Conservation (phyloP, 2,797 vertebrate species). For the Sebastes taczanowskii region DNA sequence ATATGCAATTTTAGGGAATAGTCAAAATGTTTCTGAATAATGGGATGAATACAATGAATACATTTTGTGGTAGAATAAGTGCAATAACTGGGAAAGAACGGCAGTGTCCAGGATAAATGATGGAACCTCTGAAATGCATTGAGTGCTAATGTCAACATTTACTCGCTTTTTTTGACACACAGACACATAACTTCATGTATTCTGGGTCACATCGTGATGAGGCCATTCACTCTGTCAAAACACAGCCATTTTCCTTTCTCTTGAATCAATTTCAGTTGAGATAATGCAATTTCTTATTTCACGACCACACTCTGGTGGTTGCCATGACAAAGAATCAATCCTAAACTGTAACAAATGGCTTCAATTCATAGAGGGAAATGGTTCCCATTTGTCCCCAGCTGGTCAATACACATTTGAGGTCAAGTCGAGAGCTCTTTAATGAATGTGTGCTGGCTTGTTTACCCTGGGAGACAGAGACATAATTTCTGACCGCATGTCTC, state of each 20-base stretch:
- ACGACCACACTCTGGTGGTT: slow-evolving; percentile 64
- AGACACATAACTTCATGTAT: slow-evolving; percentile 4
- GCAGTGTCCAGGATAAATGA: not conserved
- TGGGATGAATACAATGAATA: not conserved
- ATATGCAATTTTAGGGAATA: not conserved
- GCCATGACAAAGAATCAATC: slow-evolving; percentile 79
- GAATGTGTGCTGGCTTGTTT: slow-evolving; percentile 78
- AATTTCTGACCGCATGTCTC: slow-evolving; percentile 64
- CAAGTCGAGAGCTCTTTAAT: slow-evolving; percentile 73
- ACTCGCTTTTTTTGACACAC: not conserved
- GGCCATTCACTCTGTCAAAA: slow-evolving; percentile 57
- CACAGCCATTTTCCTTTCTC: slow-evolving; percentile 29
- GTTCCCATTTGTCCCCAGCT: slow-evolving; percentile 77
- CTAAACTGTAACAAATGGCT: slow-evolving; percentile 79
- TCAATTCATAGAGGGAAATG: slow-evolving; percentile 76
- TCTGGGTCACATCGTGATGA: slow-evolving; percentile 33
- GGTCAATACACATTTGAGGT: slow-evolving; percentile 79
- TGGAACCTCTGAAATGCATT: slow-evolving; percentile 9
- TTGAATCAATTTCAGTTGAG: slow-evolving; percentile 70
- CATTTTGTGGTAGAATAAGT: not conserved
- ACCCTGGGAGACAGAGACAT: slow-evolving; percentile 69
- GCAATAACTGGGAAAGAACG: not conserved
- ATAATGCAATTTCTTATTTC: slow-evolving; percentile 71
- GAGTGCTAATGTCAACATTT: slow-evolving; percentile 26
- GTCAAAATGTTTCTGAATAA: not conserved